A percentile compares a stretch with the other conserved stretches of the same genome.
phyloP scores from a whole-genome alignment of 2,797 vertebrate species.

The Poeciliopsis gracilis region DNA sequence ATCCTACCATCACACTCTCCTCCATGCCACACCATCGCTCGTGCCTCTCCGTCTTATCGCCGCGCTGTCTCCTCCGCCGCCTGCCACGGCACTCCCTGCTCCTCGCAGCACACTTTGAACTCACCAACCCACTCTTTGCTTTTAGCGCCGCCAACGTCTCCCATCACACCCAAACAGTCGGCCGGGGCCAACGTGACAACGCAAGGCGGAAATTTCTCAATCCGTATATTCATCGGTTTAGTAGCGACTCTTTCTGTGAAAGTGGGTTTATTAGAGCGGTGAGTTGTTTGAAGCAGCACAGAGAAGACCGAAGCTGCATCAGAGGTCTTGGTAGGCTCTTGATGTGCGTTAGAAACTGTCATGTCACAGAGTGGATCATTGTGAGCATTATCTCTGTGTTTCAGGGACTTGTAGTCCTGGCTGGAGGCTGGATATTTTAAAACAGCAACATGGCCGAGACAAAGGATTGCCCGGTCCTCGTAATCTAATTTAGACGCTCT shows the following conservation, averaged over 20 bases:
- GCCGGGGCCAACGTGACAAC: slow-evolving; percentile 11
- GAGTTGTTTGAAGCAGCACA: background rate
- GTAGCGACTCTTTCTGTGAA: background rate
- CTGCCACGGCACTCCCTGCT: slow-evolving; percentile 31
- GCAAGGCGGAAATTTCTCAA: background rate
- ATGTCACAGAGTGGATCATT: background rate
- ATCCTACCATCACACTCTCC: slow-evolving; percentile 75
- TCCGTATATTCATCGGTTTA: background rate
- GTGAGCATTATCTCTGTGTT: background rate
- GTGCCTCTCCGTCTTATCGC: slow-evolving; percentile 45
- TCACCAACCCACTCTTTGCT: slow-evolving; percentile 29
- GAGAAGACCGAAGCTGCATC: no score
- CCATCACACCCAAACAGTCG: slow-evolving; percentile 22
- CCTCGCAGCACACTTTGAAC: slow-evolving; percentile 16
- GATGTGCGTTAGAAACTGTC: background rate
- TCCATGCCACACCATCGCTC: slow-evolving; percentile 55
- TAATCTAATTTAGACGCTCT: slow-evolving; percentile 6
- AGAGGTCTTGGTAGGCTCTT: background rate
- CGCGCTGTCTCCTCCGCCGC: slow-evolving; percentile 31
- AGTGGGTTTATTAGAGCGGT: background rate
- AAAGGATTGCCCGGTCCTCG: slow-evolving; percentile 2
- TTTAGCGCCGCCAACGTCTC: slow-evolving; percentile 33
- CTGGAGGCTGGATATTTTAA: slow-evolving; percentile 1
- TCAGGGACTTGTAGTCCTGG: background rate
- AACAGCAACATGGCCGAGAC: background rate